These are phyloP conservation scores for Choreutis nemorana DNA, from an alignment of 2,888 invertebrate genomes.

Conservation along the genomic window DNA sequence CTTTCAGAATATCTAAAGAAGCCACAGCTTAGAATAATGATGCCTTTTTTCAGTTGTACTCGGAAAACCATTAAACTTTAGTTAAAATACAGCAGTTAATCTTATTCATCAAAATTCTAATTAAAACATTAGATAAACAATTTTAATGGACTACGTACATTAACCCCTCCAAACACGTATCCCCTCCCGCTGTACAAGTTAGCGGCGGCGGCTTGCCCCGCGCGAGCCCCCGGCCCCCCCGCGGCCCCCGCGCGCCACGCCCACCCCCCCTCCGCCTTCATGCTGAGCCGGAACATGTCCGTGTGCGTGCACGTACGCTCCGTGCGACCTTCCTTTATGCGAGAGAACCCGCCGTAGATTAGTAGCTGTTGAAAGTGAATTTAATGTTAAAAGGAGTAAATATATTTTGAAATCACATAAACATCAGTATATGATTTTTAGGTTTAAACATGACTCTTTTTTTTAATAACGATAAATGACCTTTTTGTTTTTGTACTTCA, in stretches of 20 bases:
- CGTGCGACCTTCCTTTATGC: conserved; percentile 39
- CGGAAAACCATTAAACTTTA: too few relatives aligned
- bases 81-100: neutral
- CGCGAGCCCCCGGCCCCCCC: conserved; percentile 85
- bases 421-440: too few relatives aligned
- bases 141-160: conserved; percentile 40
- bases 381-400: too few relatives aligned
- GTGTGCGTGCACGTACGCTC: conserved; percentile 48
- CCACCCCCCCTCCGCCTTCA: conserved; percentile 13
- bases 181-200: conserved; percentile 70
- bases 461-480: too few relatives aligned
- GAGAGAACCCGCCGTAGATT: conserved; percentile 56
- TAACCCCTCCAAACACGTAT: conserved; percentile 87
- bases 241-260: conserved; percentile 70
- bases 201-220: conserved; percentile 71
- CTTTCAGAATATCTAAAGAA: too few relatives aligned
- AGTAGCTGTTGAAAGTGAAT: conserved; percentile 30
- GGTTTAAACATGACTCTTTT: too few relatives aligned
- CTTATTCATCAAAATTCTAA: neutral
- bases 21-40: too few relatives aligned
- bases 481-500: too few relatives aligned
- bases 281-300: conserved; percentile 42
- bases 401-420: too few relatives aligned
- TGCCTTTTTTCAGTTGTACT: too few relatives aligned
- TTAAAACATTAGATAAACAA: neutral